A percentile compares a stretch with the other conserved stretches of the same genome.
Evolutionary conservation across 2,113 vertebrate species (phyloP).

Genomic region (Gnathonemus echidnorhynchus): DNA sequence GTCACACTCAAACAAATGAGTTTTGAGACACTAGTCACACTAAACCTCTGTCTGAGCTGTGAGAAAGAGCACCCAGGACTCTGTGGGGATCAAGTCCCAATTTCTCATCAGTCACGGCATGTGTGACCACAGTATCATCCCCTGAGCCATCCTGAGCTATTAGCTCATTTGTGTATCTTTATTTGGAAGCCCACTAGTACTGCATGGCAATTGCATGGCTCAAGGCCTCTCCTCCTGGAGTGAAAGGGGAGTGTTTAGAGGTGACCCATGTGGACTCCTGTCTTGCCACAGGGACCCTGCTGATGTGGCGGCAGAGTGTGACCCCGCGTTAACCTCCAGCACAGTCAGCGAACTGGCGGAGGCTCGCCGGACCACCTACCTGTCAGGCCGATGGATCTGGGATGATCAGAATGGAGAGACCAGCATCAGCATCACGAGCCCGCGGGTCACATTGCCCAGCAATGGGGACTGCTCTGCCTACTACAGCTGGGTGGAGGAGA

Average conservation of each 20-base stretch:
- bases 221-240: neutral
- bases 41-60: neutral
- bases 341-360: constrained; percentile 94
- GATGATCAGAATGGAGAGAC: constrained; percentile 95
- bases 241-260: neutral
- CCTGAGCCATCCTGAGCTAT: neutral
- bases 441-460: constrained; percentile 82
- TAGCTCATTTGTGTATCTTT: neutral
- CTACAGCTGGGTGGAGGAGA: constrained; percentile 87
- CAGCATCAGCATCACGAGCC: constrained; percentile 86
- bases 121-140: neutral
- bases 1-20: neutral
- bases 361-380: constrained; percentile 88
- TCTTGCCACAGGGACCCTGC: constrained; percentile 75
- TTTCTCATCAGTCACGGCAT: neutral
- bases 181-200: neutral
- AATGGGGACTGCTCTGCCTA: constrained; percentile 95
- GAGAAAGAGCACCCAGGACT: neutral
- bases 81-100: neutral
- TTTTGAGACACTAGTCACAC: neutral
- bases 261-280: neutral
- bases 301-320: constrained; percentile 73
- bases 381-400: constrained; percentile 93
- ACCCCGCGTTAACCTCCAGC: constrained; percentile 84
- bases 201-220: neutral